A percentile compares a stretch with the other conserved stretches of the same genome.
Evolutionary conservation across 2,113 vertebrate species (phyloP).

Genomic region (Poecilia latipinna): DNA sequence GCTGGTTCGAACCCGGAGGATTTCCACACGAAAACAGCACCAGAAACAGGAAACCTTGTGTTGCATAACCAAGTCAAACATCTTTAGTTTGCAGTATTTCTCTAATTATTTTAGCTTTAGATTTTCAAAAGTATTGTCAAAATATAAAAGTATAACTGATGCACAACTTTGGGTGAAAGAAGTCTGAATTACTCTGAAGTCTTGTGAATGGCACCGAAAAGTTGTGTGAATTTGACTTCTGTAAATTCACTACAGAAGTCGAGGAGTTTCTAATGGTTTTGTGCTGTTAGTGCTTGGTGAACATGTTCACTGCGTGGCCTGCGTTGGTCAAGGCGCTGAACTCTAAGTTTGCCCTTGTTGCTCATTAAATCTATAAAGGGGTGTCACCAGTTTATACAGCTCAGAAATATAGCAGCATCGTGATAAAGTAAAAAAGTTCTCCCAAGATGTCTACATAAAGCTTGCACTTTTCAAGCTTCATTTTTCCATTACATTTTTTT

Average conservation of each 20-base stretch:
- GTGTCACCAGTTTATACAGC: too few relatives aligned
- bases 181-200: not conserved
- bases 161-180: not conserved
- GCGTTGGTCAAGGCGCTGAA: not conserved
- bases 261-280: not conserved
- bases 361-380: not conserved
- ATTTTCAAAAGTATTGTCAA: slow-evolving; percentile 26
- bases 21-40: slow-evolving; percentile 66
- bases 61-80: slow-evolving; percentile 64
- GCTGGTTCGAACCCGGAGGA: slow-evolving; percentile 67
- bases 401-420: too few relatives aligned
- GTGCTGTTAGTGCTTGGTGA: not conserved
- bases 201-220: not conserved
- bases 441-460: too few relatives aligned
- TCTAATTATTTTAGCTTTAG: slow-evolving; percentile 7
- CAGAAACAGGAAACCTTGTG: slow-evolving; percentile 45
- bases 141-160: slow-evolving; percentile 3
- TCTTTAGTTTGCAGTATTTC: slow-evolving; percentile 46
- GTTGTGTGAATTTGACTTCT: not conserved
- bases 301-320: not conserved
- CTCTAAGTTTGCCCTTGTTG: not conserved
- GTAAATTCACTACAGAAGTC: too few relatives aligned
- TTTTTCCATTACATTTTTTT: too few relatives aligned
- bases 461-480: too few relatives aligned
- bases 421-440: too few relatives aligned